Base-by-base conservation (phyloP, 2,888 invertebrate genomes). In the Piscicola geometra region DNA sequence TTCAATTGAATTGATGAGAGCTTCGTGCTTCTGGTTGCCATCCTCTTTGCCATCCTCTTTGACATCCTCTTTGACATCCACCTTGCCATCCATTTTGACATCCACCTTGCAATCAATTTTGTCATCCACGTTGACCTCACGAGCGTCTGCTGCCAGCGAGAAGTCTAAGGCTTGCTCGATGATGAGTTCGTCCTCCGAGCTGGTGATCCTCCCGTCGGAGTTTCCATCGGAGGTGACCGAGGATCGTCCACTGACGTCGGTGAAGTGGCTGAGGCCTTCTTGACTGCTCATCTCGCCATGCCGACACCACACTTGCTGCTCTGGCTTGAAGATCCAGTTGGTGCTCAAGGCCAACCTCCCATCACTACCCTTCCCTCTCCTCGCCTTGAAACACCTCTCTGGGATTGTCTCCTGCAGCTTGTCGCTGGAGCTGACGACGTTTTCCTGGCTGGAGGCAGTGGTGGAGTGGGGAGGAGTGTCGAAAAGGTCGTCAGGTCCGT, bases 21-120 rank as follows among this genome's bases (percentile, higher is more conserved):
- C 12, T 15, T 47, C 0, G 21, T 71, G 41, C 5, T n/a, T 71
- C 71, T 9, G 21, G 35, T 47, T 9, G 36, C 41, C 71, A 21
- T 21, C 41, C 71, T 9, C 25, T 71, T 18, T 15, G 25, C 32
- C 28, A 33, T 32, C 28, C 21, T 33, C 35, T 67, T 0, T 32
- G 25, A n/a, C n/a, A n/a, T n/a, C n/a, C n/a, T n/a, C n/a, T n/a
- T n/a, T n/a, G n/a, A n/a, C n/a, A n/a, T n/a, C 18, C 35, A 18
- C 60, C 5, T 35, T 30, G 73, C 60, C 60, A 66, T 56, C 21
- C 60, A 73, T 15, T 60, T 35, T 32, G 69, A 32, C 69, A 69
- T 28, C 33, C 52, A 56, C 52, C 56, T 25, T 64, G 56, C 56
- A 28, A 69, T 50, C 56, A 50, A 47, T 50, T 72, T 56, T n/a